Conservation (phyloP, 2,888 invertebrate species). For the Tipula unca region DNA sequence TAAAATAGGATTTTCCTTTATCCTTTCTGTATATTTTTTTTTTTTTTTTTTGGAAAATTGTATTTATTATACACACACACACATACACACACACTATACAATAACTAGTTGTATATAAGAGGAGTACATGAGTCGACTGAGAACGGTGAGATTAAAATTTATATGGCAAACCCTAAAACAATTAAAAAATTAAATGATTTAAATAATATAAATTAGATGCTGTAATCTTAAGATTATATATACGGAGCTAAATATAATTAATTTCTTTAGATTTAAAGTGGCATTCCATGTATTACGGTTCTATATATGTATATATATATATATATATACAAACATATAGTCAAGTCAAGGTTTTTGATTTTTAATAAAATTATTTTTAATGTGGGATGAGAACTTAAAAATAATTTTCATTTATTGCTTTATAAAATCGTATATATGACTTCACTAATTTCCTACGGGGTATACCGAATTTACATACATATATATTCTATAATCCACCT, state of each 20-base stretch:
- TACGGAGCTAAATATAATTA: neutral
- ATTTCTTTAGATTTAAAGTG: neutral
- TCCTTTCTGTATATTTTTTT: neutral
- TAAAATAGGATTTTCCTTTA: neutral
- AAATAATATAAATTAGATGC: neutral
- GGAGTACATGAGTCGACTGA: neutral
- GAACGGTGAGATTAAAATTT: neutral
- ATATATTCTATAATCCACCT: neutral
- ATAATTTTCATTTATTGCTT: neutral
- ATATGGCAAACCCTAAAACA: conserved; percentile 8
- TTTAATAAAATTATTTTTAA: neutral
- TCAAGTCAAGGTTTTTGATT: neutral
- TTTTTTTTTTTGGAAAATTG: neutral
- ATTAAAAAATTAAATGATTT: conserved; percentile 14
- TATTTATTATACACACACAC: neutral
- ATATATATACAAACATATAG: neutral
- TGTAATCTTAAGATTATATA: conserved; percentile 14
- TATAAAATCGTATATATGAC: neutral
- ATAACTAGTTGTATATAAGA: neutral
- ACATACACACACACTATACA: neutral
- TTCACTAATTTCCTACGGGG: neutral
- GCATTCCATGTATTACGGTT: neutral
- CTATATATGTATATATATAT: neutral
- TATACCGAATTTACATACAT: no score
- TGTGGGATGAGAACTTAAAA: neutral